phyloP scores from a whole-genome alignment of 35 echinoderm and acorn worm species.

The Ophiothrix spiculata region DNA sequence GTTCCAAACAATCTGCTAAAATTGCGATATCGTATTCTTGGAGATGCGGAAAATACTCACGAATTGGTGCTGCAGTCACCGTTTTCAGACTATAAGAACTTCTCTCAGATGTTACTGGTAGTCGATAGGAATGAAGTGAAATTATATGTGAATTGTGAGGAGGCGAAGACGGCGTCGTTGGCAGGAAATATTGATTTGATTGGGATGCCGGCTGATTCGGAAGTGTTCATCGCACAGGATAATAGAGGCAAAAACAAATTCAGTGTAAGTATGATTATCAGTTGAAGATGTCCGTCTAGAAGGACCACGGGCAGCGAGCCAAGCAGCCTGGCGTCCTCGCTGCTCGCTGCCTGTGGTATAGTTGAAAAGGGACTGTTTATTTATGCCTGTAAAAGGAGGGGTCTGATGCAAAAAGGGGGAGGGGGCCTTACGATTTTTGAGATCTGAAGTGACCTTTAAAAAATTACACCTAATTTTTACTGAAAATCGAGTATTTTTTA shows the following conservation, averaged over 20 bases:
- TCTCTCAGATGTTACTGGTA: background rate
- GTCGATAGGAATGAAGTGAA: background rate
- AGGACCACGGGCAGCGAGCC: too few relatives aligned
- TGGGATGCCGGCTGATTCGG: background rate
- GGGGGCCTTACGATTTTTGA: too few relatives aligned
- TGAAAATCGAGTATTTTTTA: too few relatives aligned
- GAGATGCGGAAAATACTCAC: background rate
- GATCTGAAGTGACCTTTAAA: too few relatives aligned
- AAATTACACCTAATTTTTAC: too few relatives aligned
- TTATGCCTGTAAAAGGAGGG: too few relatives aligned
- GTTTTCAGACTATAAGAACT: background rate
- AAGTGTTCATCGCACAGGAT: background rate
- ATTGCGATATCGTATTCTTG: background rate
- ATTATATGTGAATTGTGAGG: slow-evolving; percentile 1
- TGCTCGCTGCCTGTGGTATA: too few relatives aligned
- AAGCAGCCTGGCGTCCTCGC: too few relatives aligned
- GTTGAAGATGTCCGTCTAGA: too few relatives aligned
- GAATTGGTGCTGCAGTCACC: slow-evolving; percentile 10
- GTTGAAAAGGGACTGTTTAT: too few relatives aligned
- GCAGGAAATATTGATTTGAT: background rate
- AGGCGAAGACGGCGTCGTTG: background rate
- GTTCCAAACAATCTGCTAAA: background rate
- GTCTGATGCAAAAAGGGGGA: too few relatives aligned
- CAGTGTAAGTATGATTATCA: background rate
- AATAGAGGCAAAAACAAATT: background rate